These are phyloP conservation scores for Lepisosteus osseus DNA, from an alignment of 2,113 vertebrate species.

Conservation along the genomic window DNA sequence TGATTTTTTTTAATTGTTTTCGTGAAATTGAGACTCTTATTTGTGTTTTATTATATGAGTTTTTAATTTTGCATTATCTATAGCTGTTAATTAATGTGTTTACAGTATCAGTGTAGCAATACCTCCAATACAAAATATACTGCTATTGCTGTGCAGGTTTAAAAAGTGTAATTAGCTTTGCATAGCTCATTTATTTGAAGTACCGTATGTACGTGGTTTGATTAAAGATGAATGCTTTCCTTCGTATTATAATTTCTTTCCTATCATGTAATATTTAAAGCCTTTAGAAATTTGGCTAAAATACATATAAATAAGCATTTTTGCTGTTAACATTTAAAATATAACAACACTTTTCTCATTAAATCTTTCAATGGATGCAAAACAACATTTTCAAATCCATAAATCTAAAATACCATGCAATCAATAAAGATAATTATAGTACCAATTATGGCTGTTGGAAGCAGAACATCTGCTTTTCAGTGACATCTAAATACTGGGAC, in stretches of 20 bases:
- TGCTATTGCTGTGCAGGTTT: conserved; percentile 9
- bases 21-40: too few species aligned
- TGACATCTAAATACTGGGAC: conserved; percentile 22
- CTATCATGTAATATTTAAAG: not conserved
- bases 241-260: not conserved
- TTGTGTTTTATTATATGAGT: conserved; percentile 19
- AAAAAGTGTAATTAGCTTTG: conserved; percentile 19
- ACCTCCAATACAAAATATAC: not conserved
- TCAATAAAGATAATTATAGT: not conserved
- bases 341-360: not conserved
- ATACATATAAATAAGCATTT: not conserved
- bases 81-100: conserved; percentile 27
- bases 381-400: not conserved
- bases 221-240: not conserved
- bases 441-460: not conserved
- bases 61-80: conserved; percentile 38
- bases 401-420: conserved; percentile 2
- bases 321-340: not conserved
- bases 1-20: too few species aligned
- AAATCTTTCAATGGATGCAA: not conserved
- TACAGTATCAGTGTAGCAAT: conserved; percentile 18
- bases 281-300: not conserved
- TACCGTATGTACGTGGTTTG: not conserved
- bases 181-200: conserved; percentile 27
- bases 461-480: not conserved